Evolutionary conservation across 2,888 invertebrate genomes (phyloP), one percentile per base, ranked within the genome.

Genomic region (Prosopocoilus inquinatus): DNA sequence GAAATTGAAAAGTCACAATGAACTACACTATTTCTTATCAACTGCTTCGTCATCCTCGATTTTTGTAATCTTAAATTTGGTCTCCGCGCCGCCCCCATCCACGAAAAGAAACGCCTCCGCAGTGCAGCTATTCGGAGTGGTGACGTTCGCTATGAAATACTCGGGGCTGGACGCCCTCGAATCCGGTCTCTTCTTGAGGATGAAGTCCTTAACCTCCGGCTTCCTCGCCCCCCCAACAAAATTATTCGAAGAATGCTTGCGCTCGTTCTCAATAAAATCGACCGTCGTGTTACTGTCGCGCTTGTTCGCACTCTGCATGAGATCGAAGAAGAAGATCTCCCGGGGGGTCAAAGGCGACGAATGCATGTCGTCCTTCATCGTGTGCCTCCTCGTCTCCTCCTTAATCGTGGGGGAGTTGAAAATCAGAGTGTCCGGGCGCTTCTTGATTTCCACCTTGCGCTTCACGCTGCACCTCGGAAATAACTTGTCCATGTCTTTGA

Each of bases 41-140:
- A 56, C 52, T 3, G 52, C 49, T 38, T 53, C 57, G 11, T 57
- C 53, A 33, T 36, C 39, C n/a, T 53, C 53, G 12, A 57, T 38
- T 20, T 53, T 47, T 33, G 53, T 50, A 16, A 57, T 57, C 11
- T 46, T 54, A 32, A 57, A 34, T 11, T 41, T 51, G 33, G 53
- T 50, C 38, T 53, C 43, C 2, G 46, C 16, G 49, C 50, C 47
- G 8, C 53, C 57, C 5, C 57, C 57, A 16, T 60, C 62, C 7
- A 62, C 62, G 33, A 49, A 60, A 32, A 62, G 36, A 47, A 62
- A 62, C 9, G 58, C 62, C 49, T 62, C 62, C 1, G 59, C 38
- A 3, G 58, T 59, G 41, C 53, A 53, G 39, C 56, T 55, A 7
- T 9, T 34, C 20, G 46, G 49, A 13, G 45, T 41, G 9, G 55